phyloP scores from a whole-genome alignment of 2,797 vertebrate genomes.

The Falco rusticolus region DNA sequence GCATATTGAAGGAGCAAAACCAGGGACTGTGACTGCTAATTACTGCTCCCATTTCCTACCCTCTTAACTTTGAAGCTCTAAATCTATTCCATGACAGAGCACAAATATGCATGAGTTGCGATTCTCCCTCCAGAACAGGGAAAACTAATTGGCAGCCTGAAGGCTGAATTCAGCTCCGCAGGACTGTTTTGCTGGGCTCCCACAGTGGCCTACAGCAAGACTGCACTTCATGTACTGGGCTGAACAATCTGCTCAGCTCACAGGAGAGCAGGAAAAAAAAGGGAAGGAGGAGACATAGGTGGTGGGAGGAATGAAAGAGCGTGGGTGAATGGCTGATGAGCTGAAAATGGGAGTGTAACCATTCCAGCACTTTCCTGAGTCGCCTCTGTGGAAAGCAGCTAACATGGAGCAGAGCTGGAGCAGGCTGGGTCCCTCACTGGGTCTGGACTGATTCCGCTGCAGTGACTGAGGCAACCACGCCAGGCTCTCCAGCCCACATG shows the following conservation, averaged over 20 bases:
- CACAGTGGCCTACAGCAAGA: neutral
- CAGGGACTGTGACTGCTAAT: constrained; percentile 26
- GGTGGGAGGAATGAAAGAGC: neutral
- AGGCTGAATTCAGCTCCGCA: neutral
- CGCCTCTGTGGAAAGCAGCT: neutral
- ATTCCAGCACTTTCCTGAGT: neutral
- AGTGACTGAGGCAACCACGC: neutral
- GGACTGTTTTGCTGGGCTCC: neutral
- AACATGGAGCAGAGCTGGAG: neutral
- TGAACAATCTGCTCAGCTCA: neutral
- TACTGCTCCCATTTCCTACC: neutral
- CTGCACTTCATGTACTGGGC: neutral
- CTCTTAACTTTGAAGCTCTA: constrained; percentile 34
- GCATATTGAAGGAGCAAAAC: constrained; percentile 12
- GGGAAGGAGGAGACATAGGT: neutral
- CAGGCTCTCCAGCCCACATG: rapidly evolving
- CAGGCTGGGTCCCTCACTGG: neutral
- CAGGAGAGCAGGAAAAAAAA: neutral
- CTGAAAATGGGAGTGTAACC: neutral
- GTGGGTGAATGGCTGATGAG: neutral
- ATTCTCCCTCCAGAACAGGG: neutral
- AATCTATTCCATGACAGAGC: neutral
- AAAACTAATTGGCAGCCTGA: constrained; percentile 36
- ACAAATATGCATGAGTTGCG: constrained; percentile 9
- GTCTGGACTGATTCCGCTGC: neutral